A percentile compares a stretch with the other conserved stretches of the same genome.
These are phyloP conservation scores for Campodea augens DNA, from an alignment of 1,140 invertebrate genomes.

Conservation along the genomic window DNA sequence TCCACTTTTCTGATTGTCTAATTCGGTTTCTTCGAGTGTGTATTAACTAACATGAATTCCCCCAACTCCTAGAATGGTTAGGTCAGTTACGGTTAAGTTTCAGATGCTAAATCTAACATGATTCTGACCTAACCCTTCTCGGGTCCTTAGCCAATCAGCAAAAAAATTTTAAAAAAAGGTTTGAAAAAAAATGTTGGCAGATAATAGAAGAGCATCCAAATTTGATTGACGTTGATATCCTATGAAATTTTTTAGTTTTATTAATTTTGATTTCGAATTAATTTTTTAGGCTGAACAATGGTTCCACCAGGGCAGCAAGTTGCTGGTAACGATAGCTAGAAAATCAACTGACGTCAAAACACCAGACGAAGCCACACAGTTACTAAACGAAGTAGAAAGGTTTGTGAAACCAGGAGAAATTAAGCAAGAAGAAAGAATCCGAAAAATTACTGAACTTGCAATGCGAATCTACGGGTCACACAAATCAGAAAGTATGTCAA, in stretches of 20 bases:
- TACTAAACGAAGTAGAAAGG: slow-evolving; percentile 40
- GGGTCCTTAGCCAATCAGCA: too few species aligned
- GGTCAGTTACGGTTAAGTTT: too few species aligned
- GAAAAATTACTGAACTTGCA: slow-evolving; percentile 41
- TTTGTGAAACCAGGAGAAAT: slow-evolving; percentile 47
- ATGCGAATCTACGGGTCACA: slow-evolving; percentile 36
- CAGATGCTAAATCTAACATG: too few species aligned
- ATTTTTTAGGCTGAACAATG: slow-evolving; percentile 41
- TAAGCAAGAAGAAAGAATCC: slow-evolving; percentile 43
- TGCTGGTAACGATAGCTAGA: slow-evolving; percentile 45
- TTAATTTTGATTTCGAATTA: background rate
- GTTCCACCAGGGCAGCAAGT: slow-evolving; percentile 48
- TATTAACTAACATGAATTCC: too few species aligned
- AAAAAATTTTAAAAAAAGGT: too few species aligned
- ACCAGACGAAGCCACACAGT: slow-evolving; percentile 33
- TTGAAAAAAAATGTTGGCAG: too few species aligned
- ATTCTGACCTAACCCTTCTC: too few species aligned
- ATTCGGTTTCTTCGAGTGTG: too few species aligned
- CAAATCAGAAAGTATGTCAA: slow-evolving; percentile 1
- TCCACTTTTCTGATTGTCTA: too few species aligned
- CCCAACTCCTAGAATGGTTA: too few species aligned
- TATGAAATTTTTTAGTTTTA: slow-evolving; percentile 1
- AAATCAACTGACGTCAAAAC: slow-evolving; percentile 40
- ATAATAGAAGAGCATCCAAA: too few species aligned
- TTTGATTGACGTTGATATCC: too few species aligned